Evolutionary conservation across 2,113 vertebrate species (phyloP), one percentile per base, ranked within the genome.

Genomic region (Ctenomys sociabilis): DNA sequence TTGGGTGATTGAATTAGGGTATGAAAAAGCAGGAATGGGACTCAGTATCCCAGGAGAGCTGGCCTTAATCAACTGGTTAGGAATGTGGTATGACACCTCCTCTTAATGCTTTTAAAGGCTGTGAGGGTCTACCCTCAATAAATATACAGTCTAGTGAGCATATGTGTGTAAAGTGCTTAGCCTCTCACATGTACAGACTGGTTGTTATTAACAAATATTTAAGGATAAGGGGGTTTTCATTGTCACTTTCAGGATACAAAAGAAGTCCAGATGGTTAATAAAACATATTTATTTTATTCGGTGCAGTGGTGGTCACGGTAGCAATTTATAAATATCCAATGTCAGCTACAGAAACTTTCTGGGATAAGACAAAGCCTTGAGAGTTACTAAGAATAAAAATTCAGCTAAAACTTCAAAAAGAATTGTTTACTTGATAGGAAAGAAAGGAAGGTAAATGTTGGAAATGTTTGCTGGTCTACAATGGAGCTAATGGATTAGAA

Each of bases 191-290:
- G 7, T 68, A 73, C 37, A 77, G 81, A 68, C 57, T 94, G 40
- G 82, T 61, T 90, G 54, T 70, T 87, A 90, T n/a, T 73, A 96
- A 93, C 63, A 95, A 77, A 95, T 93, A 91, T 37, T 81, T 93
- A 93, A 90, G 54, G 37, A 88, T 88, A 70, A 94, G 19, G 19
- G 70, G 14, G 92, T 96, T 91, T 86, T 26, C 37, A 87, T 92
- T 97, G n/a, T 81, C 43, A 59, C n/a, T 83, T 91, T 92, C 1
- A 24, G 85, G 7, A 78, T 94, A 63, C 32, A 87, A 82, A 95
- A 70, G 40, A 89, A 72, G 40, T 87, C n/a, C 89, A 77, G n/a
- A 70, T 89, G 66, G 37, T n/a, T 40, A 86, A 17, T 88, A 52
- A 80, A 35, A 95, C 45, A 77, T 73, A 49, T 89, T 93, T 95